Evolutionary conservation across 2,797 vertebrate genomes (phyloP).

Genomic region (Forpus xanthops): DNA sequence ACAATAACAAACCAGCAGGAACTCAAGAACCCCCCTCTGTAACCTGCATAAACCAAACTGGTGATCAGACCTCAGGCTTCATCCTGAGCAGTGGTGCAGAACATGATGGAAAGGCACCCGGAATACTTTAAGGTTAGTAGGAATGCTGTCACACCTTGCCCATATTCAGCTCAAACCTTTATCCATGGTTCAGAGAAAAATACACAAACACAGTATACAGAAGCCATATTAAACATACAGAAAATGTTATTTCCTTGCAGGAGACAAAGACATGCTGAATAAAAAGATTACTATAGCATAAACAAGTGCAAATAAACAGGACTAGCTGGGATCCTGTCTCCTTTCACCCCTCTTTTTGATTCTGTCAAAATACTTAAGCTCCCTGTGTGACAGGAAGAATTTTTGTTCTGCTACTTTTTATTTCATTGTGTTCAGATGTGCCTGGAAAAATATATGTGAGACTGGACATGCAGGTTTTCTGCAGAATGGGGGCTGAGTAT

Average conservation of each 20-base stretch:
- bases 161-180: neutral
- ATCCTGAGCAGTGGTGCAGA: neutral
- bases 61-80: neutral
- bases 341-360: neutral
- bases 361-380: neutral
- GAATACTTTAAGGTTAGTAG: neutral
- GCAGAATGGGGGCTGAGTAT: neutral
- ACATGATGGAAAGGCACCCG: neutral
- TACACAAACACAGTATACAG: neutral
- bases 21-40: neutral
- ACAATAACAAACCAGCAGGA: neutral
- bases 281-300: neutral
- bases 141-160: neutral
- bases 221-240: neutral
- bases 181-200: neutral
- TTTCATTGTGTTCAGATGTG: neutral
- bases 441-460: neutral
- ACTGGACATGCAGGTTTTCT: neutral
- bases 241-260: neutral
- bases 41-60: neutral
- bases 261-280: neutral
- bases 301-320: neutral
- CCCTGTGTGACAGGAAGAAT: neutral
- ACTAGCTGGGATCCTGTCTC: neutral
- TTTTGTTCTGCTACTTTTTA: neutral